Percentiles rank a stretch among this genome's conserved stretches.
phyloP scores from a whole-genome alignment of 1,140 invertebrate genomes.

The Leguminivora glycinivorella region DNA sequence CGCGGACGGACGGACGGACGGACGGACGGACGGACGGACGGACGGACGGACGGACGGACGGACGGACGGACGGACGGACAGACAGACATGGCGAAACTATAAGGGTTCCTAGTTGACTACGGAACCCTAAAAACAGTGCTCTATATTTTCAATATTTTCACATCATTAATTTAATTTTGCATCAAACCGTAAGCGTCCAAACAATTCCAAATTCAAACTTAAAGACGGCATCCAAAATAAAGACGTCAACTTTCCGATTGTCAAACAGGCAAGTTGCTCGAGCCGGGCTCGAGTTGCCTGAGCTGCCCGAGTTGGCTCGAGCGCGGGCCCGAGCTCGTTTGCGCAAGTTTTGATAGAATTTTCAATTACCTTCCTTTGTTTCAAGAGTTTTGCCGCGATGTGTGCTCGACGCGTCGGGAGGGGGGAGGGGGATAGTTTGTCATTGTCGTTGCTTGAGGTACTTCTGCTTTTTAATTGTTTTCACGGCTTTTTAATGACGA shows the following conservation, averaged over 20 bases:
- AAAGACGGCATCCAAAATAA: conserved; percentile 45
- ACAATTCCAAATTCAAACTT: conserved; percentile 32
- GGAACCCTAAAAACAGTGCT: too few relatives aligned
- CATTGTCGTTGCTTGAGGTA: conserved; percentile 15
- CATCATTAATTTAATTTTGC: too few relatives aligned
- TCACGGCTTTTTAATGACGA: conserved; percentile 4
- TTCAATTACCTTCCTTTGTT: conserved; percentile 75
- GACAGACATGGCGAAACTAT: too few relatives aligned
- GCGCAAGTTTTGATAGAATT: conserved; percentile 75
- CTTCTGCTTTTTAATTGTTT: conserved; percentile 7
- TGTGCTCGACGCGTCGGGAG: conserved; percentile 21
- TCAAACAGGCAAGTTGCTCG: conserved; percentile 45
- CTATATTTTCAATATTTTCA: too few relatives aligned
- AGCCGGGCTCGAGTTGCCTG: conserved; percentile 25
- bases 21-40: too few relatives aligned
- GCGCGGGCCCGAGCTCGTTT: conserved; percentile 46
- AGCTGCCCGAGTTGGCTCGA: conserved; percentile 45
- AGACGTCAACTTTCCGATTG: conserved; percentile 45
- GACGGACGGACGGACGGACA: too few relatives aligned
- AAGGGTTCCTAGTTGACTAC: too few relatives aligned
- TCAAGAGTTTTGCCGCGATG: conserved; percentile 50
- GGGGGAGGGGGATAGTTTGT: conserved; percentile 22
- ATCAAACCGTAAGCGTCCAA: conserved; percentile 31
- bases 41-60: too few relatives aligned
- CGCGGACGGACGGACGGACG: too few relatives aligned